These are phyloP conservation scores for Parasteatoda lunata DNA, from an alignment of 2,888 invertebrate species.

Conservation along the genomic window DNA sequence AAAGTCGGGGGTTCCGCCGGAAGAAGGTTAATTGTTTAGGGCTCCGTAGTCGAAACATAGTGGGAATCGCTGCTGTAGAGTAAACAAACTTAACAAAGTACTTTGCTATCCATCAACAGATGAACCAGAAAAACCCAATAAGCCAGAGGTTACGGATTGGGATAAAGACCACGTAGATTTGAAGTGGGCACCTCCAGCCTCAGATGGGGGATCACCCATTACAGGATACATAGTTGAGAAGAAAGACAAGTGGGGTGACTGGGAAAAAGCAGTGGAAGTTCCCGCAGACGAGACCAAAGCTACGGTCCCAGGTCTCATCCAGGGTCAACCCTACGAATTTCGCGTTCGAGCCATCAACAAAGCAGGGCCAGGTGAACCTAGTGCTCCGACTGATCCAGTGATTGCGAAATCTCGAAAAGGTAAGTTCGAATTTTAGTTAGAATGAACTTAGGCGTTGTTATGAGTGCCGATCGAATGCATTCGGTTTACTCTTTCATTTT, in stretches of 20 bases:
- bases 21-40: too few relatives aligned
- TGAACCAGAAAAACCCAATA: conserved; percentile 93
- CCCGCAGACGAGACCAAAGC: conserved; percentile 88
- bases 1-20: too few relatives aligned
- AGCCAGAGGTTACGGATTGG: conserved; percentile 92
- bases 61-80: background rate
- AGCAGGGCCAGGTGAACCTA: conserved; percentile 93
- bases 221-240: conserved; percentile 95
- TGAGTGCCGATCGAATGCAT: too few relatives aligned
- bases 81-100: background rate
- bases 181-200: conserved; percentile 91
- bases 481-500: too few relatives aligned
- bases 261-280: conserved; percentile 91
- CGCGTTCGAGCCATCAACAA: conserved; percentile 91
- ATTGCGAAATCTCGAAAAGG: conserved; percentile 86
- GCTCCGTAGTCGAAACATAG: too few relatives aligned
- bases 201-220: conserved; percentile 97
- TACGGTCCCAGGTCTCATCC: conserved; percentile 88
- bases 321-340: conserved; percentile 93
- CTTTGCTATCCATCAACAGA: conserved; percentile 75
- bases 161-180: conserved; percentile 97
- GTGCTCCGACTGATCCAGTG: conserved; percentile 88
- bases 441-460: too few relatives aligned
- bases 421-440: conserved; percentile 74
- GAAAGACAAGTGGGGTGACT: conserved; percentile 90